phyloP scores from a whole-genome alignment of 64 coral and sea anemone species.

The Dendronephthya gigantea region DNA sequence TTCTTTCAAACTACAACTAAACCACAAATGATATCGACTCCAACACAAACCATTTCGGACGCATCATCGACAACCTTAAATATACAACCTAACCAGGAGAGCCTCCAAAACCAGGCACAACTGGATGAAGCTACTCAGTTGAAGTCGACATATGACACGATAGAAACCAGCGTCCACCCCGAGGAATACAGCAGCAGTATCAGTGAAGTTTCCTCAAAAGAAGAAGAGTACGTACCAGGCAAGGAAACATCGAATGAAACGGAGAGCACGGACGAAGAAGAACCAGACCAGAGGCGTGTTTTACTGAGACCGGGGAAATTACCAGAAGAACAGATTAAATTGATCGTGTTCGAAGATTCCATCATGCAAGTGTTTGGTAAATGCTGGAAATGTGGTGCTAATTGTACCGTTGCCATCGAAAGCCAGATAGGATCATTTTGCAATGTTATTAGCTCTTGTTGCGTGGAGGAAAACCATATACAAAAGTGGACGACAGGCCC shows the following conservation, averaged over 20 bases:
- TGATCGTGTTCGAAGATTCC: not conserved
- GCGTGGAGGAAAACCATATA: not conserved
- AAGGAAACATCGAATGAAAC: not conserved
- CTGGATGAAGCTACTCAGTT: not conserved
- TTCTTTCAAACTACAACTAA: not conserved
- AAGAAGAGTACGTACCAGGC: not conserved
- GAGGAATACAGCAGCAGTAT: not conserved
- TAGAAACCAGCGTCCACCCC: not conserved
- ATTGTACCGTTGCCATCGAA: not conserved
- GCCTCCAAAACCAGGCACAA: not conserved
- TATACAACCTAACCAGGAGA: not conserved
- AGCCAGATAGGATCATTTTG: not conserved
- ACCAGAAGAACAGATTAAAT: not conserved
- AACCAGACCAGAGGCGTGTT: not conserved
- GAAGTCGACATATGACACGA: not conserved
- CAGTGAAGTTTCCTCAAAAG: not conserved
- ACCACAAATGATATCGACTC: not conserved
- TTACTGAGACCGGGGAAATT: not conserved
- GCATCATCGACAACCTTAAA: not conserved
- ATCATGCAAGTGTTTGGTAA: not conserved
- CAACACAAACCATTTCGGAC: not conserved
- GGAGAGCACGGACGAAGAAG: slow-evolving; percentile 17
- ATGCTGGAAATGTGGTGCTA: not conserved
- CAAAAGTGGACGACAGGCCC: not conserved
- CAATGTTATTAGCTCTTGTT: not conserved